Conservation (phyloP, 2,113 vertebrate genomes). For the Connochaetes taurinus region DNA sequence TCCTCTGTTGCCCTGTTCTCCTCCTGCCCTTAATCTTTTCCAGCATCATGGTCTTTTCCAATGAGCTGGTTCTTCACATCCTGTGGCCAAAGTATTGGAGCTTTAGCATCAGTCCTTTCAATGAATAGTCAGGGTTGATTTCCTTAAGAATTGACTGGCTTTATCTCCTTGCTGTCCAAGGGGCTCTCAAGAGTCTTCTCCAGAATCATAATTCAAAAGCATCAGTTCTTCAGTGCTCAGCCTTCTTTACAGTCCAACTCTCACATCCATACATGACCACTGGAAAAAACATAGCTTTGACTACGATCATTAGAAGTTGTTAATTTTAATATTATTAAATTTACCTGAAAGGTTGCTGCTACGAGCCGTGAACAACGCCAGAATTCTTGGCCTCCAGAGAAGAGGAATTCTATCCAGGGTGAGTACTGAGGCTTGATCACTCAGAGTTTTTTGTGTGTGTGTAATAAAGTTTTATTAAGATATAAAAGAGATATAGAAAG, state of each 20-base stretch:
- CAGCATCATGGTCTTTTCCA: background rate
- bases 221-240: background rate
- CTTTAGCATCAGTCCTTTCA: background rate
- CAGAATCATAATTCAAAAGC: background rate
- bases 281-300: background rate
- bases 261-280: background rate
- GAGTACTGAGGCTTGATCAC: too few relatives aligned
- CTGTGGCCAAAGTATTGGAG: background rate
- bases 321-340: background rate
- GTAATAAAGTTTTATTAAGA: too few relatives aligned
- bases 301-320: background rate
- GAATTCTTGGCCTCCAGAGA: too few relatives aligned
- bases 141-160: background rate
- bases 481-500: too few relatives aligned
- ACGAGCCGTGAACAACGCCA: fast-evolving
- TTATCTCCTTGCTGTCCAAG: background rate
- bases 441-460: too few relatives aligned
- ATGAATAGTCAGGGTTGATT: background rate
- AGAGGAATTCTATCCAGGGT: too few relatives aligned
- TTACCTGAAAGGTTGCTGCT: background rate
- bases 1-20: background rate
- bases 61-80: background rate
- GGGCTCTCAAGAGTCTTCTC: background rate
- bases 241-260: background rate
- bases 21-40: background rate